Percentiles rank a stretch among this genome's conserved stretches.
Evolutionary conservation across 2,797 vertebrate species (phyloP).

Genomic region (Gallinago solitaria): DNA sequence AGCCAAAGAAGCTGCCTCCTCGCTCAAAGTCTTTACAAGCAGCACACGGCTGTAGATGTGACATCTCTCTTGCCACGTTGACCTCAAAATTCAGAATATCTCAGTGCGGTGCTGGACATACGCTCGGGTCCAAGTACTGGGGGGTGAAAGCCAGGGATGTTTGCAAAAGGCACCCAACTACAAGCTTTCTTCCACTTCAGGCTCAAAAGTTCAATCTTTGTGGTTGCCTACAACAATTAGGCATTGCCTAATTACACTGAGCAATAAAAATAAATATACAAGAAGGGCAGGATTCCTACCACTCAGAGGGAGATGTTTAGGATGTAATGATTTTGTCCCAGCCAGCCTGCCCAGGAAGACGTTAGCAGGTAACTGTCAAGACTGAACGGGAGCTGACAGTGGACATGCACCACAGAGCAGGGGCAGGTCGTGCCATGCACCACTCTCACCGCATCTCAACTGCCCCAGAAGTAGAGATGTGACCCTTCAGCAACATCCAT

Average conservation of each 20-base stretch:
- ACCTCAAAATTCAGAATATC: neutral
- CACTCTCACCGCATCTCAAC: fast-evolving
- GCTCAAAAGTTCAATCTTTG: neutral
- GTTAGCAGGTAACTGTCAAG: neutral
- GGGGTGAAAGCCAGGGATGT: fast-evolving
- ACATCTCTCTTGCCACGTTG: neutral
- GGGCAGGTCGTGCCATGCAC: fast-evolving
- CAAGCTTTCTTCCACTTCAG: neutral
- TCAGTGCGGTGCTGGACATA: neutral
- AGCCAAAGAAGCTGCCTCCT: neutral
- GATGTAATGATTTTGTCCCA: neutral
- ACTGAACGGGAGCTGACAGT: neutral
- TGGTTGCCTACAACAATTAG: neutral
- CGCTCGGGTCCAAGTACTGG: fast-evolving
- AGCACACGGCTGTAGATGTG: neutral
- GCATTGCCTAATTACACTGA: neutral
- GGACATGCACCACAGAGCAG: fast-evolving
- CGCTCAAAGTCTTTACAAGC: neutral
- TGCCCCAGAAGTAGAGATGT: neutral
- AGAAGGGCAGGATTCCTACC: neutral
- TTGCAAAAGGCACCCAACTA: neutral
- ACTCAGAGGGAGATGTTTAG: neutral
- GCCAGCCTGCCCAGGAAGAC: neutral
- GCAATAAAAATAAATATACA: neutral
- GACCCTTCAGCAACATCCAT: neutral